Evolutionary conservation across 1,140 invertebrate species (phyloP).

Genomic region (Eubasilissa regina): DNA sequence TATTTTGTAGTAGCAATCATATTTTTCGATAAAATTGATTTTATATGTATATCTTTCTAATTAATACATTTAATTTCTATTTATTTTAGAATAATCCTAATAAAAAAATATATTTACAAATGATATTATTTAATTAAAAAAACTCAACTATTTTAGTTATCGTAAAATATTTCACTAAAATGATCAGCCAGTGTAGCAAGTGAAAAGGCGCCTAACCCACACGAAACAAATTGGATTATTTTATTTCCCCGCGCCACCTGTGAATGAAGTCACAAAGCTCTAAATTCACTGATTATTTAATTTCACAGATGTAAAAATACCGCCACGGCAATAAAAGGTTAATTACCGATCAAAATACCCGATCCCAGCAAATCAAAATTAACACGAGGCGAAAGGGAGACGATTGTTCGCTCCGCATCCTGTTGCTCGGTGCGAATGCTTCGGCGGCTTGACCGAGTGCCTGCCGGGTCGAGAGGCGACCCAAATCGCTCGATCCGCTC

Average conservation of each 20-base stretch:
- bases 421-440: background rate
- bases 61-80: too few relatives aligned
- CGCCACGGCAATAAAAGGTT: constrained; percentile 26
- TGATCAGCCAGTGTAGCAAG: too few relatives aligned
- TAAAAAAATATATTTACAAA: too few relatives aligned
- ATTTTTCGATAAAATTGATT: too few relatives aligned
- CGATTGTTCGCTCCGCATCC: background rate
- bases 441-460: background rate
- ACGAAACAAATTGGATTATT: constrained; percentile 9
- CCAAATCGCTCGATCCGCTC: background rate
- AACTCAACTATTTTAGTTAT: too few relatives aligned
- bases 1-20: too few relatives aligned
- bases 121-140: too few relatives aligned
- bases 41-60: too few relatives aligned
- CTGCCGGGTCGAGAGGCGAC: background rate
- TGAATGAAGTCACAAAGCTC: background rate
- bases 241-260: constrained; percentile 15
- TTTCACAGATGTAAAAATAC: constrained; percentile 38
- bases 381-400: background rate
- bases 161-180: too few relatives aligned
- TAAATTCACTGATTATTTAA: constrained; percentile 17
- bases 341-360: constrained; percentile 3
- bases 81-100: too few relatives aligned
- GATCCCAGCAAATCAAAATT: background rate
- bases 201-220: background rate